Evolutionary conservation across 1,140 invertebrate species (phyloP).

Genomic region (Cecropterus lyciades): DNA sequence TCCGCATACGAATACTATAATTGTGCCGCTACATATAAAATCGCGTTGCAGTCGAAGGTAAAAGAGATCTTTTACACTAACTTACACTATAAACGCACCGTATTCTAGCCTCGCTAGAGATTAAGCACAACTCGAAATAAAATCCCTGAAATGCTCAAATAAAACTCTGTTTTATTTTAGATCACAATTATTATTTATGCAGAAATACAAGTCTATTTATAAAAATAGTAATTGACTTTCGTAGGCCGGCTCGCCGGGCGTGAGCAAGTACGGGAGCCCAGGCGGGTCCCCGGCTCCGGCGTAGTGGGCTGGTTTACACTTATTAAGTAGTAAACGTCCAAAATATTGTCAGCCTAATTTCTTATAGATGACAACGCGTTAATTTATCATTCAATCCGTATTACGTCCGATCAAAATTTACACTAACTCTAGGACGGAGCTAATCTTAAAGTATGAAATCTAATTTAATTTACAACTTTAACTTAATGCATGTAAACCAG

Average conservation of each 20-base stretch:
- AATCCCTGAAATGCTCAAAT: constrained; percentile 80
- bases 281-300: not conserved
- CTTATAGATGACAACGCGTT: no score
- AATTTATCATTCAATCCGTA: no score
- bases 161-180: constrained; percentile 83
- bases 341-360: no score
- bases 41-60: constrained; percentile 39
- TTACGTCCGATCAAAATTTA: constrained; percentile 7
- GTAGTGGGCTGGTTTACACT: constrained; percentile 15
- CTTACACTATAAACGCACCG: constrained; percentile 59
- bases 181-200: constrained; percentile 79
- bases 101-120: constrained; percentile 77
- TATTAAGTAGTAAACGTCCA: constrained; percentile 17
- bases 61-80: constrained; percentile 62
- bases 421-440: constrained; percentile 8
- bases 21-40: constrained; percentile 58
- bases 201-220: constrained; percentile 72
- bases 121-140: constrained; percentile 76
- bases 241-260: constrained; percentile 49
- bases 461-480: constrained; percentile 6
- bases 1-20: constrained; percentile 42
- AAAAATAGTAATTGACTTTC: constrained; percentile 81
- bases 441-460: constrained; percentile 11
- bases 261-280: constrained; percentile 3
- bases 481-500: constrained; percentile 30